phyloP scores from a whole-genome alignment of 2,888 invertebrate genomes.

The Polyommatus iphigenia region DNA sequence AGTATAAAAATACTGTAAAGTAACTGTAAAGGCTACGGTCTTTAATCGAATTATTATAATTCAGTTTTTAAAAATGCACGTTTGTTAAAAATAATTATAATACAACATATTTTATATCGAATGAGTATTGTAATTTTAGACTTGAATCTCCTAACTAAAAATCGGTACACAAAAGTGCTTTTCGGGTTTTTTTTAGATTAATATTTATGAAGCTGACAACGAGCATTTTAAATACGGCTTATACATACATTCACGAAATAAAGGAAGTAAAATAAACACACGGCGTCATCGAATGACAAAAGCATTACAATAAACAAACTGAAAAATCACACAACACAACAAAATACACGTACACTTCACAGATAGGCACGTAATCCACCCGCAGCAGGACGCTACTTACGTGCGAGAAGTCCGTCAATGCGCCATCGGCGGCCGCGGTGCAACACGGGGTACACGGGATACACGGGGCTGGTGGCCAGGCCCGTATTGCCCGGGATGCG shows the following conservation, averaged over 20 bases:
- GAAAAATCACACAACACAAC: background rate
- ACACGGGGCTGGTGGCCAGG: constrained; percentile 49
- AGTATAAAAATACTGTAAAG: too few relatives aligned
- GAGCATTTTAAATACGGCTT: background rate
- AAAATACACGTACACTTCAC: constrained; percentile 12
- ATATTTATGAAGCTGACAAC: background rate
- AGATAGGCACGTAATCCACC: background rate
- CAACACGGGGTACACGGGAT: constrained; percentile 42
- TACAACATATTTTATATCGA: background rate
- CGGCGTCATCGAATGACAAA: background rate
- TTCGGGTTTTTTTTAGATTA: background rate
- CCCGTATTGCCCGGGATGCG: constrained; percentile 51
- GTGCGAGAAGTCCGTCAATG: constrained; percentile 57
- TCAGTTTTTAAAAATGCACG: background rate
- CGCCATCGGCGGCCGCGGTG: constrained; percentile 60
- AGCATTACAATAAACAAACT: background rate
- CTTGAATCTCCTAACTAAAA: background rate
- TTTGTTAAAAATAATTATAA: background rate
- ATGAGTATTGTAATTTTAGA: background rate
- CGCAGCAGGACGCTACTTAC: constrained; percentile 53
- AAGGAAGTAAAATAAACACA: background rate
- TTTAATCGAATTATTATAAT: background rate
- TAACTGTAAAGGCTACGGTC: too few relatives aligned
- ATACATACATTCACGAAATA: background rate
- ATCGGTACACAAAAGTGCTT: background rate